Evolutionary conservation across 2,113 vertebrate species (phyloP).

Genomic region (Electrona antarctica): DNA sequence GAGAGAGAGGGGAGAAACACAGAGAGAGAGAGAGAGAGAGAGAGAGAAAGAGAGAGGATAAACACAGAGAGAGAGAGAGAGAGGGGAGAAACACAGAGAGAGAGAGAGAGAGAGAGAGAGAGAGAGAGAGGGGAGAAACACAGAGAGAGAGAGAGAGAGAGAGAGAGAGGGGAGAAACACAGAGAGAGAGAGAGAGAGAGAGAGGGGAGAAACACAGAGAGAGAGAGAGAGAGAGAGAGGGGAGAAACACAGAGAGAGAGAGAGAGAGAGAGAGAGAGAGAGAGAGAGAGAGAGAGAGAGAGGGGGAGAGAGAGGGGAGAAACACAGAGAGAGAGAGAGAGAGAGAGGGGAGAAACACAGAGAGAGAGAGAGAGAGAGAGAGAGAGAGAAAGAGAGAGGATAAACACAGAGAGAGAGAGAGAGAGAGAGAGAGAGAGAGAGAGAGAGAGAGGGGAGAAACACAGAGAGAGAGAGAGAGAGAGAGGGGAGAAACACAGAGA

Average conservation of each 20-base stretch:
- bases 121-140: too few species aligned
- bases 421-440: slow-evolving; percentile 25
- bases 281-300: slow-evolving; percentile 34
- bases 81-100: too few species aligned
- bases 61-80: slow-evolving; percentile 33
- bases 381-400: slow-evolving; percentile 33
- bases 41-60: slow-evolving; percentile 35
- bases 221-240: slow-evolving; percentile 39
- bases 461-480: slow-evolving; percentile 33
- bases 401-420: slow-evolving; percentile 33
- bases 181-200: slow-evolving; percentile 30
- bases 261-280: slow-evolving; percentile 34
- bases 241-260: slow-evolving; percentile 25
- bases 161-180: too few species aligned
- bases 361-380: slow-evolving; percentile 30
- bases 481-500: too few species aligned
- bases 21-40: too few species aligned
- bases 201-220: too few species aligned
- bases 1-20: too few species aligned
- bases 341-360: too few species aligned
- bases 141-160: slow-evolving; percentile 25
- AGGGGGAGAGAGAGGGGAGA: slow-evolving; percentile 31
- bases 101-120: slow-evolving; percentile 38
- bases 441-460: too few species aligned
- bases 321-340: slow-evolving; percentile 33